Evolutionary conservation across 2,888 invertebrate genomes (phyloP), one percentile per base, ranked within the genome.

Genomic region (Ophion ventricosus): DNA sequence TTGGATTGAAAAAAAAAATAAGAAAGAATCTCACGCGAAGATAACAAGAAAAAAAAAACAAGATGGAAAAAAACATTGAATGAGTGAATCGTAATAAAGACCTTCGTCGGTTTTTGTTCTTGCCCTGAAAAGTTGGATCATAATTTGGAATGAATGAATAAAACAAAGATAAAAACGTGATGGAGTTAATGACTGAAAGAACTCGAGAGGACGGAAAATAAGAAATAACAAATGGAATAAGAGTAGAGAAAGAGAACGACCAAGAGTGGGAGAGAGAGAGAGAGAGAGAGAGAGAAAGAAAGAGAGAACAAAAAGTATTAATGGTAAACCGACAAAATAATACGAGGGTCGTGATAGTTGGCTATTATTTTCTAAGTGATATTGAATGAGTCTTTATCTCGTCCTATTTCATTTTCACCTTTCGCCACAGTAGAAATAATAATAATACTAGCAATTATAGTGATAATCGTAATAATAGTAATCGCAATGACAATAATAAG

Each of bases 291-390:
- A 35, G 35, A 40, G 14, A 49, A 49, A 7, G 35, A 35, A 8
- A 35, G 35, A 35, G 35, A 40, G 14, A 49, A 49, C 14, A 49
- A 49, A 49, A 49, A 14, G 49, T 17, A 11, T 17, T 14, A 49
- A 49, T 17, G 17, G 17, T 49, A 49, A 49, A 49, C 17, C 17
- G 20, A 43, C 23, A 43, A 73, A 57, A 56, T 56, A 70, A 54
- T 14, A 70, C 29, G 74, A 67, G n/a, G 23, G 25, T 25, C 54
- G 35, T 83, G 70, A 86, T 91, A 88, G 89, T 90, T 90, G 88
- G 91, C 91, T 92, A 92, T 90, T 92, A 92, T 89, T 72, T 90
- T 87, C 90, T 92, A 91, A 35, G 89, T 91, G 92, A 92, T 91
- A 90, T 89, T 90, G 87, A 89, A 89, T 91, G 89, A 90, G 88